Base-by-base conservation (phyloP, 2,888 invertebrate species). In the Mamestra brassicae region DNA sequence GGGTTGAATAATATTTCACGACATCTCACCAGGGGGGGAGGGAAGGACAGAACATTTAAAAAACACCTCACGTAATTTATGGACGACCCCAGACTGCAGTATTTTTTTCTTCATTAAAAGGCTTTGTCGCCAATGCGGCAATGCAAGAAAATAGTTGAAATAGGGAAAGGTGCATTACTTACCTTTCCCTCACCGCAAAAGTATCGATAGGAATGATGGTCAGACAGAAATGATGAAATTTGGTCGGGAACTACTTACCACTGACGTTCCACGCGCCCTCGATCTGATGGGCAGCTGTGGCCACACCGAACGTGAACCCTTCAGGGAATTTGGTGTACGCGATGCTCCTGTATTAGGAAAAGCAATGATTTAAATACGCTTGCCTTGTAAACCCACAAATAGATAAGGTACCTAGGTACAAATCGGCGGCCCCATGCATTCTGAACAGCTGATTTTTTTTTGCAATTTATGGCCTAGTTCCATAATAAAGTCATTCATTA, bases 191-290 rank as follows among this genome's bases (percentile, higher is more conserved):
- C n/a, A n/a, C n/a, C n/a, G n/a, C n/a, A n/a, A n/a, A 26, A 26
- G 26, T 26, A 26, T 26, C 26, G 26, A 45, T 17, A 50, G 4
- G 15, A 15, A 50, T 17, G 4, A 15, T 15, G 15, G 15, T 50
- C 45, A 45, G 11, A 45, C 11, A 45, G 45, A 45, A 45, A 45
- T 11, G 11, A 45, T 45, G 45, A 10, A 11, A n/a, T 34, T 47
- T 13, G 2, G 11, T 60, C 7, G 4, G 52, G 11, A 3, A 36
- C 8, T 50, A 45, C 97, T 96, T 90, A 97, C 97, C 97, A 83
- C 95, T 97, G 61, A 94, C 94, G 89, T 97, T 97, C 97, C 97
- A 97, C 10, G 96, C 97, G 11, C 97, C 97, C 91, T 97, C 97
- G 63, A 97, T 96, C 91, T 97, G 97, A 90, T 97, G 97, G 42